phyloP scores from a whole-genome alignment of 2,797 vertebrate species.

The Rhinophrynus dorsalis region DNA sequence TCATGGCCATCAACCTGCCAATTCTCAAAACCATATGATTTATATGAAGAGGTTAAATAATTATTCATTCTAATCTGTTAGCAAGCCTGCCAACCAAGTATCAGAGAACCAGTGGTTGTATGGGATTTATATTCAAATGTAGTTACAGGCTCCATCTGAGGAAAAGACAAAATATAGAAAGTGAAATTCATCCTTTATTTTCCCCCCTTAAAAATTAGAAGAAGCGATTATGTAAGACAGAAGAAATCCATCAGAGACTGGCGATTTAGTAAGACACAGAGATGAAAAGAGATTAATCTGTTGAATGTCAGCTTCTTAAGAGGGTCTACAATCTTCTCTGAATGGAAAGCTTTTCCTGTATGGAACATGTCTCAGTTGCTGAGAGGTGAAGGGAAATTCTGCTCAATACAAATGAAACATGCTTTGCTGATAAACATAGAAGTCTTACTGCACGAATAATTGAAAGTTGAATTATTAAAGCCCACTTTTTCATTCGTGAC shows the following conservation, averaged over 20 bases:
- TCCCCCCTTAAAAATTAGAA: neutral
- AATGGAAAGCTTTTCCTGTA: neutral
- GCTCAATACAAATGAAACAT: neutral
- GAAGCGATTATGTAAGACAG: conserved; percentile 1
- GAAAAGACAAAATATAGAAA: neutral
- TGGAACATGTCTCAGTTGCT: neutral
- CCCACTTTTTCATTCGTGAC: neutral
- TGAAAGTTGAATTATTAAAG: conserved; percentile 18
- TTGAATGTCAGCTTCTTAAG: neutral
- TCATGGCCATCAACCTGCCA: neutral
- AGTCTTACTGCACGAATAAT: neutral
- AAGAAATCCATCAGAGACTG: neutral
- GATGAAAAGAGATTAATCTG: conserved; percentile 6
- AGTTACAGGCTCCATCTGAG: neutral
- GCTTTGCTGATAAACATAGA: neutral
- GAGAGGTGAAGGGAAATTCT: neutral
- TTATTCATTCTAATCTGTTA: conserved; percentile 31
- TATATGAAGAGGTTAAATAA: conserved; percentile 1
- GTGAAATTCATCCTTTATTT: neutral
- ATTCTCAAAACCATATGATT: conserved; percentile 12
- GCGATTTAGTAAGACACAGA: neutral
- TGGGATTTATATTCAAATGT: neutral
- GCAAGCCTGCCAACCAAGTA: neutral
- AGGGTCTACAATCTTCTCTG: neutral
- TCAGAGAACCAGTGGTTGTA: neutral